phyloP scores from a whole-genome alignment of 2,797 vertebrate species.

The Thaleichthys pacificus region DNA sequence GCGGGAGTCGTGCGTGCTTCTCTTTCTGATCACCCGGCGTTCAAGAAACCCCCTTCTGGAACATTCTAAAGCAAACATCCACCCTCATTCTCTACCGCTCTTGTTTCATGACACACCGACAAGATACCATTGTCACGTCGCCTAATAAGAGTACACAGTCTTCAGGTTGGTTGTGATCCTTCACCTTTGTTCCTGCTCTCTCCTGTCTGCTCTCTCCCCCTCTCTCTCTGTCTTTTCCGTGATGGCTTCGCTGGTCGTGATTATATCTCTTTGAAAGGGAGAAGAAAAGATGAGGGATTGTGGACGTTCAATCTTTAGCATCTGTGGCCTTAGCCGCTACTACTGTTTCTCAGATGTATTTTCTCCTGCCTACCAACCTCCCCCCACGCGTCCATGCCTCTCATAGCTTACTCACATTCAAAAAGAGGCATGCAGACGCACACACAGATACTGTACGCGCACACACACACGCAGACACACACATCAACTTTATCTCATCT shows the following conservation, averaged over 20 bases:
- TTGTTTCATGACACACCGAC: slow-evolving; percentile 55
- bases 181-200: slow-evolving; percentile 60
- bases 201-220: slow-evolving; percentile 34
- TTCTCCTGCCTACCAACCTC: slow-evolving; percentile 3
- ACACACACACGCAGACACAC: slow-evolving; percentile 30
- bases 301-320: slow-evolving; percentile 63
- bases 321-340: slow-evolving; percentile 60
- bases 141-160: slow-evolving; percentile 64
- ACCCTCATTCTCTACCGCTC: slow-evolving; percentile 50
- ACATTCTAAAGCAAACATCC: slow-evolving; percentile 57
- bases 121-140: slow-evolving; percentile 62
- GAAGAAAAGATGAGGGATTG: slow-evolving; percentile 58
- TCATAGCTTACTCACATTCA: slow-evolving; percentile 16
- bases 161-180: slow-evolving; percentile 58
- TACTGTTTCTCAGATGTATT: slow-evolving; percentile 62
- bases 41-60: slow-evolving; percentile 49
- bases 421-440: slow-evolving; percentile 36
- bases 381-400: slow-evolving; percentile 37
- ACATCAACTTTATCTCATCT: slow-evolving; percentile 71
- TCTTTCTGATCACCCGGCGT: slow-evolving; percentile 51
- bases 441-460: slow-evolving; percentile 32
- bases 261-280: slow-evolving; percentile 71
- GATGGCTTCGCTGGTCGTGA: slow-evolving; percentile 68
- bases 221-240: slow-evolving; percentile 54
- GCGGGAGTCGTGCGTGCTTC: slow-evolving; percentile 31